A percentile compares a stretch with the other conserved stretches of the same genome.
Evolutionary conservation across 2,113 vertebrate species (phyloP).

Genomic region (Upupa epops): DNA sequence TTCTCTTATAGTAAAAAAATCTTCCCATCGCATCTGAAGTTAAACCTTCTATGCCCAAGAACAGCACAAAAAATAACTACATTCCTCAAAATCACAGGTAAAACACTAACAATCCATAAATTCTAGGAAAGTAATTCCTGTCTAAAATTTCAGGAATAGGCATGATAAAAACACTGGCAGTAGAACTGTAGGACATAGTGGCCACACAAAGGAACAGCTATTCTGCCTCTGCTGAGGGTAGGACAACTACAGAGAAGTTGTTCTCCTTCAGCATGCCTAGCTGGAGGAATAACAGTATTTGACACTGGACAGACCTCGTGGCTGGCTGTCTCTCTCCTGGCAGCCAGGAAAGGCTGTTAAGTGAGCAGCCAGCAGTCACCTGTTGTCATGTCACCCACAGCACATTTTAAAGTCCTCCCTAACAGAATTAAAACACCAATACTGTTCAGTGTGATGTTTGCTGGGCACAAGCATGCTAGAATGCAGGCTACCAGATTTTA

Average conservation of each 20-base stretch:
- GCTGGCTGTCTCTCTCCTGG: not conserved
- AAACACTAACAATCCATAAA: not conserved
- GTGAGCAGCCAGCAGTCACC: not conserved
- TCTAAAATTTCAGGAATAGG: not conserved
- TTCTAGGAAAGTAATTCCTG: not conserved
- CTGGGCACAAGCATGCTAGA: not conserved
- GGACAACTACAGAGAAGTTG: not conserved
- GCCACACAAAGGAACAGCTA: not conserved
- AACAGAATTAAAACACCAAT: not conserved
- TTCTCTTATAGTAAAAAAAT: not conserved
- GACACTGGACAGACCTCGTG: not conserved
- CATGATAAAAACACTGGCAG: not conserved
- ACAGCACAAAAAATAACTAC: not conserved
- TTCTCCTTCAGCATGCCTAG: accelerated
- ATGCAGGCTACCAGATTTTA: not conserved
- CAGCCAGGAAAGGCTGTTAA: not conserved
- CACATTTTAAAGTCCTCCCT: not conserved
- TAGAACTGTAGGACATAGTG: not conserved
- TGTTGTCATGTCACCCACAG: not conserved
- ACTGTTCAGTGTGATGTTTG: not conserved
- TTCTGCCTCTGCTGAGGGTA: not conserved
- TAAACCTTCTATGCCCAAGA: not conserved
- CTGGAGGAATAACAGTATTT: not conserved
- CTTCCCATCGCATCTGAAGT: not conserved
- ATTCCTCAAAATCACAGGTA: not conserved